Evolutionary conservation across 2,888 invertebrate genomes (phyloP).

Genomic region (Brachylomia viminalis): DNA sequence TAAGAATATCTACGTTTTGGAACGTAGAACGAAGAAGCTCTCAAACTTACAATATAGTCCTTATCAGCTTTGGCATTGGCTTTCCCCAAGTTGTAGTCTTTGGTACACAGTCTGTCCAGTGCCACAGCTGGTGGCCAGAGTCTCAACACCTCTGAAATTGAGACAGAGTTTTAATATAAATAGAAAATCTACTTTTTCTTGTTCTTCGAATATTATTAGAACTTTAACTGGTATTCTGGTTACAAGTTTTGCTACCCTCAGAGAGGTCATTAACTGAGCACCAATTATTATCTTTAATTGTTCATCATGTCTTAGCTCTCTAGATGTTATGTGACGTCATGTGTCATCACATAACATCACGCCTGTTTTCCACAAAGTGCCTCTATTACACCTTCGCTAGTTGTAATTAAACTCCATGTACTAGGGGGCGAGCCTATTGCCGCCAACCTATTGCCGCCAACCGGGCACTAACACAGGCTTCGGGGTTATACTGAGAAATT

Average conservation of each 20-base stretch:
- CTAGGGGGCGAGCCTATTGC: neutral
- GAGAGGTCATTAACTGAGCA: neutral
- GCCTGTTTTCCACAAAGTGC: neutral
- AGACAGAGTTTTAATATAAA: neutral
- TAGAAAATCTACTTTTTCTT: neutral
- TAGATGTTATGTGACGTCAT: too few relatives aligned
- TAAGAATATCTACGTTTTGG: neutral
- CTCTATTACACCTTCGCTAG: too few relatives aligned
- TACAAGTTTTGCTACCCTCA: neutral
- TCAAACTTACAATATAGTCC: conserved; percentile 77
- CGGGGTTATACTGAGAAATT: too few relatives aligned
- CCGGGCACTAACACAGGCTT: neutral
- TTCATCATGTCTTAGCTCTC: neutral
- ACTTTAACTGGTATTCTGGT: neutral
- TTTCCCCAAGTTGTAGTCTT: conserved; percentile 87
- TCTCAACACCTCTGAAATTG: conserved; percentile 80
- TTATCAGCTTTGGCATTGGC: conserved; percentile 70
- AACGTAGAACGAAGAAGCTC: too few relatives aligned
- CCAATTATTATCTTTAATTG: neutral
- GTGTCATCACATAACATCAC: neutral
- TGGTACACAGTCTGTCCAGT: conserved; percentile 86
- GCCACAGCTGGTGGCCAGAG: conserved; percentile 84
- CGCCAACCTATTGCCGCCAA: neutral
- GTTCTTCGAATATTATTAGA: neutral
- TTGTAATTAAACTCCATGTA: too few relatives aligned